phyloP scores from a whole-genome alignment of 2,888 invertebrate species.

The Aporophyla lueneburgensis region DNA sequence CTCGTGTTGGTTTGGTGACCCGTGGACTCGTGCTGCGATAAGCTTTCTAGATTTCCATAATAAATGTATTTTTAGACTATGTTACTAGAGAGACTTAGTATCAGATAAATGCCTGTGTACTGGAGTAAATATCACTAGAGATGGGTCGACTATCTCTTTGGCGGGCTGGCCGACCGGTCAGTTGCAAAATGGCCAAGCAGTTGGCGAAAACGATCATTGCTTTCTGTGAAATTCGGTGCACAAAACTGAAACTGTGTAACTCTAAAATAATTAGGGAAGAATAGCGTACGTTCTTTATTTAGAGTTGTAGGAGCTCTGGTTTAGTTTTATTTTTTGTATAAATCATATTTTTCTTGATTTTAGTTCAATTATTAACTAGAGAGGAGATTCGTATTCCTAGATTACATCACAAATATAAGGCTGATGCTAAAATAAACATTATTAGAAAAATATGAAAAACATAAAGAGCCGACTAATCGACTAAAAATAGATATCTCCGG shows the following conservation, averaged over 20 bases:
- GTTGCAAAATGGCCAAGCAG: no score
- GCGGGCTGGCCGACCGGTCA: no score
- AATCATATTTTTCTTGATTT: neutral
- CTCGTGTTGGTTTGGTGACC: conserved; percentile 51
- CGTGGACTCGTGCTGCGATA: conserved; percentile 41
- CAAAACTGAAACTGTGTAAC: no score
- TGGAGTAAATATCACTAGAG: no score
- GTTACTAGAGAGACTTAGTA: neutral
- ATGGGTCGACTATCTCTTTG: no score
- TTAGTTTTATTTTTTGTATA: neutral
- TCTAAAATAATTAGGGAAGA: no score
- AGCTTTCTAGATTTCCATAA: conserved; percentile 25
- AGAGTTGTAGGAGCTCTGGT: no score
- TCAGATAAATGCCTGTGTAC: neutral
- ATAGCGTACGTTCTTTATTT: no score
- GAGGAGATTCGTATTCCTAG: neutral
- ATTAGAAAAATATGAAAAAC: neutral
- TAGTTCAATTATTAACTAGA: neutral
- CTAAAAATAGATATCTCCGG: no score
- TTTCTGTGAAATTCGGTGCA: no score
- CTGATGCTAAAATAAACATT: neutral
- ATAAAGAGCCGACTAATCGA: neutral
- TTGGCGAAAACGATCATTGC: no score
- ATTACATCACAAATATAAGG: neutral
- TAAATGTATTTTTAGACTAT: conserved; percentile 21